Conservation (phyloP, 2,797 vertebrate genomes). For the Catamblyrhynchus diadema region DNA sequence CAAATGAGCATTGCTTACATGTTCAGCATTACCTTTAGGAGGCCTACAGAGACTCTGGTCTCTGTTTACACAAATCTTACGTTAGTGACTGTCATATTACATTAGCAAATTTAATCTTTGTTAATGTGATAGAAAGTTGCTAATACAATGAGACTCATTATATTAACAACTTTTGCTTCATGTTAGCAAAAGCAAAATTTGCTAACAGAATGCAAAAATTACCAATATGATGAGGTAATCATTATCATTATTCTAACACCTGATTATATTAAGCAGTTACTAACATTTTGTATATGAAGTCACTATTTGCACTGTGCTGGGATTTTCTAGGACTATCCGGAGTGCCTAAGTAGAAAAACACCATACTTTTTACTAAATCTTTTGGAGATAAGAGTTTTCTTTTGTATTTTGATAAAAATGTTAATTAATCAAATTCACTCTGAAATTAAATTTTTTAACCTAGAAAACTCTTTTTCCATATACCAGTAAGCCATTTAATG, state of each 20-base stretch:
- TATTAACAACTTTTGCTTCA: conserved; percentile 76
- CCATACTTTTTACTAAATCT: background rate
- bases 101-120: conserved; percentile 76
- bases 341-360: background rate
- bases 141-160: conserved; percentile 76
- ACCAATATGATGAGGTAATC: conserved; percentile 63
- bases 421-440: background rate
- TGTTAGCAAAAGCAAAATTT: conserved; percentile 72
- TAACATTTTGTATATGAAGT: conserved; percentile 7
- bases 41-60: conserved; percentile 65
- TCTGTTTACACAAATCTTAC: conserved; percentile 71
- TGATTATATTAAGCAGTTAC: conserved; percentile 46
- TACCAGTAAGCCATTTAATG: background rate
- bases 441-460: background rate
- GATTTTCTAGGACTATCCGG: background rate
- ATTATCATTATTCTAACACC: conserved; percentile 60
- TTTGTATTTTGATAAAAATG: background rate
- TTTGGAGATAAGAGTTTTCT: background rate
- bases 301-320: background rate
- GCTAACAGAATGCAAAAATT: conserved; percentile 71
- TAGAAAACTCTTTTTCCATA: background rate
- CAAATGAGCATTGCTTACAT: conserved; percentile 57
- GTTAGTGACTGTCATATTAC: conserved; percentile 72
- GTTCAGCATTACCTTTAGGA: conserved; percentile 65
- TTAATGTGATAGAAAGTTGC: conserved; percentile 76